Evolutionary conservation across 2,888 invertebrate species (phyloP).

Genomic region (Hydroisotoma schaefferi): DNA sequence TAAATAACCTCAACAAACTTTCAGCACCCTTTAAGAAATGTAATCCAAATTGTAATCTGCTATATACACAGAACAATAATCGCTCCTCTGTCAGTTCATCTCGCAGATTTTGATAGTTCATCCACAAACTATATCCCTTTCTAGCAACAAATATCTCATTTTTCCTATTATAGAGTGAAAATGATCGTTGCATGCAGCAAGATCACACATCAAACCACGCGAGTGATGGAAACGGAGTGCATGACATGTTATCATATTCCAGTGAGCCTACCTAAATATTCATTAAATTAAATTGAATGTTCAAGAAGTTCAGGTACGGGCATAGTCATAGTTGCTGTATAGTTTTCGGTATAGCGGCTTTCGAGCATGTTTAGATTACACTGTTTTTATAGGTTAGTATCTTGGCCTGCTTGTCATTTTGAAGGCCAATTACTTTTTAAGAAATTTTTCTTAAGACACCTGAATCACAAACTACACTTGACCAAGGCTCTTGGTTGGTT

Average conservation of each 20-base stretch:
- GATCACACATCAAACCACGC: conserved; percentile 8
- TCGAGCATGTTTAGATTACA: too few species aligned
- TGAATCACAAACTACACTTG: too few species aligned
- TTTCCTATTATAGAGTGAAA: conserved; percentile 1
- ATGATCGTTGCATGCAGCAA: conserved; percentile 6
- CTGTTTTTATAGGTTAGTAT: too few species aligned
- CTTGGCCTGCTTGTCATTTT: conserved; percentile 1
- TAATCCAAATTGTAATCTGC: neutral
- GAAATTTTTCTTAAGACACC: too few species aligned
- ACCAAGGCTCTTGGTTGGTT: too few species aligned
- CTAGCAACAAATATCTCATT: too few species aligned
- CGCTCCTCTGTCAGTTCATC: too few species aligned
- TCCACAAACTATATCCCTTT: too few species aligned
- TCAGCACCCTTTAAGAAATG: neutral
- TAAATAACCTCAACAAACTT: neutral
- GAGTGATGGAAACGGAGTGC: conserved; percentile 7
- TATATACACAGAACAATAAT: neutral
- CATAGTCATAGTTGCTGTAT: too few species aligned
- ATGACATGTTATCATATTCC: conserved; percentile 16
- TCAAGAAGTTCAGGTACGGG: too few species aligned
- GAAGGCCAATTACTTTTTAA: conserved; percentile 17
- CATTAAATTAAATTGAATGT: conserved; percentile 14
- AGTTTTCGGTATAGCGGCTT: conserved; percentile 4
- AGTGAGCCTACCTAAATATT: neutral
- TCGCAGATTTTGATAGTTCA: too few species aligned